phyloP scores from a whole-genome alignment of 2,888 invertebrate genomes.

The Diarsia dahlii region DNA sequence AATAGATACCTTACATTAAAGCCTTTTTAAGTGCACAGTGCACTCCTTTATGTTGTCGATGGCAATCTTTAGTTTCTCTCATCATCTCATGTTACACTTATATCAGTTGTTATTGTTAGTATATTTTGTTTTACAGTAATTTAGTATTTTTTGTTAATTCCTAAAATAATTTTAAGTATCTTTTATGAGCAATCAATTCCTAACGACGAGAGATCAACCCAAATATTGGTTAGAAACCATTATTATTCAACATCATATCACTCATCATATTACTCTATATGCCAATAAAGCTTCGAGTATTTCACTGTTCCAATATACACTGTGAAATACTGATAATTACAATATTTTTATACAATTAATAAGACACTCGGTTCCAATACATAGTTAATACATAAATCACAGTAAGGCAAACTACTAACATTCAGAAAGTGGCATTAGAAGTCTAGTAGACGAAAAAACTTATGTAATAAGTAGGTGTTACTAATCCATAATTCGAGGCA shows the following conservation, averaged over 20 bases:
- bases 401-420: constrained; percentile 39
- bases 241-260: constrained; percentile 8
- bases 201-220: constrained; percentile 65
- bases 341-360: constrained; percentile 35
- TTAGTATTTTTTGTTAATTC: constrained; percentile 53
- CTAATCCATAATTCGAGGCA: constrained; percentile 53
- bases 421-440: constrained; percentile 31
- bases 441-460: constrained; percentile 27
- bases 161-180: constrained; percentile 80
- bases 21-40: constrained; percentile 16
- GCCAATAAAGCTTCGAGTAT: constrained; percentile 34
- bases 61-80: constrained; percentile 4
- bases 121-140: constrained; percentile 33
- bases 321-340: constrained; percentile 39
- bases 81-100: constrained; percentile 18
- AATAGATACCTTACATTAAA: constrained; percentile 34
- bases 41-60: constrained; percentile 14
- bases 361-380: constrained; percentile 58
- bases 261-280: neutral
- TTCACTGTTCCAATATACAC: constrained; percentile 18
- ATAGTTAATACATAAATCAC: constrained; percentile 49
- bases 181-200: constrained; percentile 78
- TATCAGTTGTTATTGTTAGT: constrained; percentile 42
- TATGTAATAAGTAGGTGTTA: constrained; percentile 39
- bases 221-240: constrained; percentile 36